Percentiles rank a stretch among this genome's conserved stretches.
These are phyloP conservation scores for Drosophila willistoni DNA, from an alignment of 1,140 invertebrate genomes.

Conservation along the genomic window DNA sequence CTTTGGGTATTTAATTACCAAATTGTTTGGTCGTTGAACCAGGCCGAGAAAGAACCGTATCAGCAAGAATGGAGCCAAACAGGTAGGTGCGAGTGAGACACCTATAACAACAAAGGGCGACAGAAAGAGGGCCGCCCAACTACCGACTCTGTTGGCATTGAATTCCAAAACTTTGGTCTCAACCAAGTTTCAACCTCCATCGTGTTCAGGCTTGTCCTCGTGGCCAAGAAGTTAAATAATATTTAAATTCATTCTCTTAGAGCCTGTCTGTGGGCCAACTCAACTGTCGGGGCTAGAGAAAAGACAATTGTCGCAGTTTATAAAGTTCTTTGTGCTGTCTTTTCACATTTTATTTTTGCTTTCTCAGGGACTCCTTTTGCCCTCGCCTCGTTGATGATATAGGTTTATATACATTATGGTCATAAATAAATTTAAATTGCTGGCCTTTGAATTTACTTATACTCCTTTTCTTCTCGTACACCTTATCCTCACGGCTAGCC, in stretches of 20 bases:
- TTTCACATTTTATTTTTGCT: neutral
- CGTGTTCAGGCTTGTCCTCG: neutral
- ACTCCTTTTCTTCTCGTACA: neutral
- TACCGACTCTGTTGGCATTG: neutral
- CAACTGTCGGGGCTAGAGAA: neutral
- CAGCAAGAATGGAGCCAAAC: conserved; percentile 25
- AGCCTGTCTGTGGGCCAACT: neutral
- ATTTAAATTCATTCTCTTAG: neutral
- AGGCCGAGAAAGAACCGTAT: conserved; percentile 10
- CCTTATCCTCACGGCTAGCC: conserved; percentile 4
- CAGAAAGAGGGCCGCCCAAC: neutral
- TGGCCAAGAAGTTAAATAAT: neutral
- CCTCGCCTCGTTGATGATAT: conserved; percentile 7
- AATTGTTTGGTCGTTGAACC: conserved; percentile 47
- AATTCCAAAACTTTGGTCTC: neutral
- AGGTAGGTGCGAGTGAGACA: neutral
- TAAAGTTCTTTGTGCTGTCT: neutral
- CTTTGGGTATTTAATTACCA: neutral
- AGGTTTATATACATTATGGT: conserved; percentile 38
- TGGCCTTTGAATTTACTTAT: conserved; percentile 37
- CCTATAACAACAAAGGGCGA: too few species aligned
- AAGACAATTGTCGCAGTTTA: neutral
- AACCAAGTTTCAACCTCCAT: neutral
- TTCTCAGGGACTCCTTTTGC: neutral
- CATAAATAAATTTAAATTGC: conserved; percentile 51